phyloP scores from a whole-genome alignment of 2,113 vertebrate species.

The Phaetusa simplex region DNA sequence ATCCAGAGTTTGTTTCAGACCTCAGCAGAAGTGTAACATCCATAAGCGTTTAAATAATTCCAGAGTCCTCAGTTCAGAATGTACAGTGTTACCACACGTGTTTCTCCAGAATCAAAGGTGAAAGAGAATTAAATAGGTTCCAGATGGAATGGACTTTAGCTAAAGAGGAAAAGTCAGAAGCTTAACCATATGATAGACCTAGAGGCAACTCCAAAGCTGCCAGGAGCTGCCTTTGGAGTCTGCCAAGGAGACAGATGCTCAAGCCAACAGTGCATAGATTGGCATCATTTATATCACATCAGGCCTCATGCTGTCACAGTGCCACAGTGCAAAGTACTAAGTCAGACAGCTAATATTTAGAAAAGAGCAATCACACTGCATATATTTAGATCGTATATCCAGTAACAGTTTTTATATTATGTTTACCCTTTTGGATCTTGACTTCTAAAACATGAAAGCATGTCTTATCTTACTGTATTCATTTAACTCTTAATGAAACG shows the following conservation, averaged over 20 bases:
- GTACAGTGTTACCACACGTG: neutral
- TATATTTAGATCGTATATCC: neutral
- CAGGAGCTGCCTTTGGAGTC: slow-evolving; percentile 46
- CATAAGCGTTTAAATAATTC: neutral
- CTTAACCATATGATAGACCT: slow-evolving; percentile 62
- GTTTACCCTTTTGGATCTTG: neutral
- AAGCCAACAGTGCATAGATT: slow-evolving; percentile 62
- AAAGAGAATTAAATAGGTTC: slow-evolving; percentile 29
- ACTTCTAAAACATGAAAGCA: neutral
- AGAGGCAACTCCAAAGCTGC: slow-evolving; percentile 60
- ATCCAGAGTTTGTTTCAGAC: neutral
- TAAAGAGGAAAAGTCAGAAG: slow-evolving; percentile 60
- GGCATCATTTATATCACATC: slow-evolving; percentile 64
- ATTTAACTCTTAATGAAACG: neutral
- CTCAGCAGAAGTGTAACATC: neutral
- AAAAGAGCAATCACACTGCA: slow-evolving; percentile 5
- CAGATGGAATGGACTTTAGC: slow-evolving; percentile 60
- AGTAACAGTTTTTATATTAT: neutral
- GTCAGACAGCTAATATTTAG: slow-evolving; percentile 38
- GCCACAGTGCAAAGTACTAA: slow-evolving; percentile 9
- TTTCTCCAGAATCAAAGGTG: slow-evolving; percentile 43
- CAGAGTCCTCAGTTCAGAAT: neutral
- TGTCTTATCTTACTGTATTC: neutral
- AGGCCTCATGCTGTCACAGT: slow-evolving; percentile 22
- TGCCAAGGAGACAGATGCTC: slow-evolving; percentile 70